These are phyloP conservation scores for Oophaga sylvatica DNA, from an alignment of 2,797 vertebrate genomes.

Conservation along the genomic window DNA sequence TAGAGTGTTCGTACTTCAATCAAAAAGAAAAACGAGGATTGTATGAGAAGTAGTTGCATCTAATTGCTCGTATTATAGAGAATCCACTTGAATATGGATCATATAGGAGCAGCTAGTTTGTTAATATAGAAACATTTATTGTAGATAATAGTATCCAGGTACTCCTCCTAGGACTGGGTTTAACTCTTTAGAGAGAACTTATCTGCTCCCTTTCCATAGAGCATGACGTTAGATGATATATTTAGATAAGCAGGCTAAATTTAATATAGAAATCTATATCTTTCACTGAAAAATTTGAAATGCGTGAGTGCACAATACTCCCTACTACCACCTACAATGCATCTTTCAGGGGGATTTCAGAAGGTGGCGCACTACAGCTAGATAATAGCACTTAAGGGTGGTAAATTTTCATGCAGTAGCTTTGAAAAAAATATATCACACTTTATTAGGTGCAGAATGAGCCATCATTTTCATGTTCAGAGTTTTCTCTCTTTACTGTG, in stretches of 20 bases:
- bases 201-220: not conserved
- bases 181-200: conserved; percentile 23
- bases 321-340: not conserved
- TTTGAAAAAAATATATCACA: too few species aligned
- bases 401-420: too few species aligned
- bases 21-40: conserved; percentile 60
- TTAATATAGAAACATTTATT: conserved; percentile 50
- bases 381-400: not conserved
- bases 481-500: too few species aligned
- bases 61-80: conserved; percentile 58
- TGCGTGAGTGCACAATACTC: not conserved
- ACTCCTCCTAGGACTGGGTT: not conserved
- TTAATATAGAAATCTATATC: not conserved
- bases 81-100: conserved; percentile 52
- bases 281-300: not conserved
- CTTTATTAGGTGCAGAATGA: too few species aligned
- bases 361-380: not conserved
- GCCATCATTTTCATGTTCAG: too few species aligned
- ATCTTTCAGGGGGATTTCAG: not conserved
- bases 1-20: conserved; percentile 60
- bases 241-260: not conserved
- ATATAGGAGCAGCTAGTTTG: conserved; percentile 49
- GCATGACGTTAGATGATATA: not conserved
- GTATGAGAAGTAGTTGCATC: conserved; percentile 45
- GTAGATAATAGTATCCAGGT: conserved; percentile 49